Percentiles rank a stretch among this genome's conserved stretches.
These are phyloP conservation scores for Chiloscyllium punctatum DNA, from an alignment of 2,797 vertebrate species.

Conservation along the genomic window DNA sequence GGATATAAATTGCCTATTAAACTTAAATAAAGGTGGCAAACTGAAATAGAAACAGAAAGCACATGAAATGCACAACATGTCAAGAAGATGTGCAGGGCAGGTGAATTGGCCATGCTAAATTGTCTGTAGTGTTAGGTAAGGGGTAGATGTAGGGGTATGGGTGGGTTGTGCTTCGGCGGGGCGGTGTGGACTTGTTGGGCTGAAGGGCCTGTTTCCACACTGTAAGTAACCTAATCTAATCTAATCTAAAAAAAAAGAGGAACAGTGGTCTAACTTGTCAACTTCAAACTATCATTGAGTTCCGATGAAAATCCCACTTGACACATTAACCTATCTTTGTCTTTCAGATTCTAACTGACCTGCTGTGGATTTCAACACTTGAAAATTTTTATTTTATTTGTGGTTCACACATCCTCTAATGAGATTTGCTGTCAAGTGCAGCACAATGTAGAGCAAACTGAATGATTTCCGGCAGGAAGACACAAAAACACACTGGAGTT, in stretches of 20 bases:
- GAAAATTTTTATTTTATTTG: slow-evolving; percentile 29
- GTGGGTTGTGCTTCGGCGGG: too few species aligned
- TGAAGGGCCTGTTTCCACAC: too few species aligned
- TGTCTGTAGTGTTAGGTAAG: too few species aligned
- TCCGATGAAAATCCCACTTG: slow-evolving; percentile 27
- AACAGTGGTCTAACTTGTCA: not conserved
- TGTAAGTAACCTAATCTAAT: too few species aligned
- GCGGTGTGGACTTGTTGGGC: too few species aligned
- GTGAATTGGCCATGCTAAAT: too few species aligned
- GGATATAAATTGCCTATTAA: not conserved
- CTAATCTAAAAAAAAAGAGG: too few species aligned
- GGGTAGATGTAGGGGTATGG: too few species aligned
- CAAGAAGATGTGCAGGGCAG: too few species aligned
- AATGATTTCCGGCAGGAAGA: slow-evolving; percentile 10
- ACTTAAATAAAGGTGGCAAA: not conserved
- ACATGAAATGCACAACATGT: not conserved
- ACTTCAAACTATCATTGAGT: slow-evolving; percentile 24
- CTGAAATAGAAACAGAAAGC: not conserved
- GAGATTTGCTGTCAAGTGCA: slow-evolving; percentile 16
- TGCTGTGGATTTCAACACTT: slow-evolving; percentile 15
- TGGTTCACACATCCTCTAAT: slow-evolving; percentile 10
- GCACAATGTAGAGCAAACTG: not conserved
- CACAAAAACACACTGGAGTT: not conserved
- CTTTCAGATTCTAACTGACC: slow-evolving; percentile 22
- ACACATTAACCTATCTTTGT: not conserved